Percentiles rank a stretch among this genome's conserved stretches.
These are phyloP conservation scores for Decapterus maruadsi DNA, from an alignment of 2,797 vertebrate species.

Conservation along the genomic window DNA sequence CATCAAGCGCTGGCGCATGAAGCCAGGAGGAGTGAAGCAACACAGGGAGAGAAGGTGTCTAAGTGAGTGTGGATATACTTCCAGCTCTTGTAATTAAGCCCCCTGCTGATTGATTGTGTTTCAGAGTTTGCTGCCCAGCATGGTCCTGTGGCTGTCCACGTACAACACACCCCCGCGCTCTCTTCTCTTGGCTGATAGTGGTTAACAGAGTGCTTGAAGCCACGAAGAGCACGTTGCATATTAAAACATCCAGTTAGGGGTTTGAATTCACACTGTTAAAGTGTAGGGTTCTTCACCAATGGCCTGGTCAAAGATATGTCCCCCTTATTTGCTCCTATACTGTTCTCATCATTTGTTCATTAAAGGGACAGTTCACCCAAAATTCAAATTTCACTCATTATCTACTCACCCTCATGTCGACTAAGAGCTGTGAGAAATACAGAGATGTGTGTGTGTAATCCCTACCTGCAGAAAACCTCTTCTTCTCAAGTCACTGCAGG, in stretches of 20 bases:
- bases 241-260: slow-evolving; percentile 18
- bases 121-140: slow-evolving; percentile 34
- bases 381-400: too few species aligned
- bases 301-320: background rate
- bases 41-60: background rate
- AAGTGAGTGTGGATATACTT: slow-evolving; percentile 37
- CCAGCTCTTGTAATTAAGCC: slow-evolving; percentile 41
- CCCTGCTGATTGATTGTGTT: slow-evolving; percentile 52
- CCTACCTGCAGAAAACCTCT: background rate
- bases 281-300: slow-evolving; percentile 17
- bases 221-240: slow-evolving; percentile 32
- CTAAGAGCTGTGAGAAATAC: too few species aligned
- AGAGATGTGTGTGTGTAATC: slow-evolving; percentile 2
- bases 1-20: background rate
- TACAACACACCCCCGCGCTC: background rate
- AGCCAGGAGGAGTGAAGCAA: background rate
- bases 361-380: too few species aligned
- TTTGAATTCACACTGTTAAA: slow-evolving; percentile 14
- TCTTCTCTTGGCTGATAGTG: slow-evolving; percentile 5
- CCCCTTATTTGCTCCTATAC: slow-evolving; percentile 6
- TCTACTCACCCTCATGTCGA: too few species aligned
- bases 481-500: background rate
- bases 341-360: slow-evolving; percentile 24
- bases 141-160: slow-evolving; percentile 17
- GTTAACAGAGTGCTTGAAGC: slow-evolving; percentile 28